Evolutionary conservation across 2,113 vertebrate genomes (phyloP).

Genomic region (Corapipo altera): DNA sequence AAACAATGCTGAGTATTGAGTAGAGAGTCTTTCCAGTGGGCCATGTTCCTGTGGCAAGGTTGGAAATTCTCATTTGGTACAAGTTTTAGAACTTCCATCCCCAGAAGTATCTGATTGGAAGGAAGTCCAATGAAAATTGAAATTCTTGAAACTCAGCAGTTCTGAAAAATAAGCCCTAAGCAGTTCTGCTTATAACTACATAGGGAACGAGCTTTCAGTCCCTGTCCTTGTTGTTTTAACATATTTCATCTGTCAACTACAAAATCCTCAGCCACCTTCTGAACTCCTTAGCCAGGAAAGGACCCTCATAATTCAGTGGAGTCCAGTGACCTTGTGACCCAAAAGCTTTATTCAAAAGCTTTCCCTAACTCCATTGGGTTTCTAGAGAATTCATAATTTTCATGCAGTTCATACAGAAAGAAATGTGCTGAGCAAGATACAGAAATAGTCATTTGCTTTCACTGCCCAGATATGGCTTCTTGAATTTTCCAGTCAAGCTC

Average conservation of each 20-base stretch:
- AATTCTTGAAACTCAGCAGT: background rate
- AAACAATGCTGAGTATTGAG: constrained; percentile 5
- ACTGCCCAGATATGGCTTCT: background rate
- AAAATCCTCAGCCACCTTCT: background rate
- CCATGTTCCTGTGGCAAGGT: background rate
- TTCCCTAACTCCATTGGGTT: background rate
- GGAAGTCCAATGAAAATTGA: background rate
- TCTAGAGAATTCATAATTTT: background rate
- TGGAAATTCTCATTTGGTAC: background rate
- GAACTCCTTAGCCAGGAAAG: background rate
- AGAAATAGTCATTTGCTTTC: background rate
- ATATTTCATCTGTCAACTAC: background rate
- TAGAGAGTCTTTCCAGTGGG: background rate
- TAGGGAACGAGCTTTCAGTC: background rate
- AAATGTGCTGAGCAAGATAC: background rate
- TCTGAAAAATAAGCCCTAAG: background rate
- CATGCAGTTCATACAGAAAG: background rate
- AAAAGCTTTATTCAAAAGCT: background rate
- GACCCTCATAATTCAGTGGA: background rate
- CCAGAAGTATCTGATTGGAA: background rate
- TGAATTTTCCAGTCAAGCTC: constrained; percentile 19
- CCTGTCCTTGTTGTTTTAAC: background rate
- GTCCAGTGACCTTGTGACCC: background rate
- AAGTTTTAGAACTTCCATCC: background rate
- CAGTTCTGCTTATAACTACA: background rate